These are phyloP conservation scores for Prunella strophiata DNA, from an alignment of 2,797 vertebrate genomes.

Conservation along the genomic window DNA sequence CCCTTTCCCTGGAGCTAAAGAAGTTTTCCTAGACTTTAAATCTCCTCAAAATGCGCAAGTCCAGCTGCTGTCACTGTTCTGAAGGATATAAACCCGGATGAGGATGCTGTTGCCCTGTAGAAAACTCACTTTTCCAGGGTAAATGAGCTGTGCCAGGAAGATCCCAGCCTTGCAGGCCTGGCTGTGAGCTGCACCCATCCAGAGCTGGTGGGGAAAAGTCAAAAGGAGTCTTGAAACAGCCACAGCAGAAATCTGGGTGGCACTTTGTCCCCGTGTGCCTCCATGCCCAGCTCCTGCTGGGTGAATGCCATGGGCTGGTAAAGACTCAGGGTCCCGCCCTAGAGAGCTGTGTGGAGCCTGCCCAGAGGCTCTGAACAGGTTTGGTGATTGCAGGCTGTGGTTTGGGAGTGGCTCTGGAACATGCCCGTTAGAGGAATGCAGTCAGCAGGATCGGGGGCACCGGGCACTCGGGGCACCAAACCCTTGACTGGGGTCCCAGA, in stretches of 20 bases:
- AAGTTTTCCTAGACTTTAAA: not conserved
- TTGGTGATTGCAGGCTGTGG: not conserved
- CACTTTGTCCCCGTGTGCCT: not conserved
- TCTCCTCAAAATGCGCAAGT: not conserved
- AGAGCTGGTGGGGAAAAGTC: not conserved
- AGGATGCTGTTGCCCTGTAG: not conserved
- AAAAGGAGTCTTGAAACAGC: not conserved
- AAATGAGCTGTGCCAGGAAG: not conserved
- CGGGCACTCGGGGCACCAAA: not conserved
- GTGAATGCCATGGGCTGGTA: not conserved
- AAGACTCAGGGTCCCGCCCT: not conserved
- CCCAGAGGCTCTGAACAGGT: not conserved
- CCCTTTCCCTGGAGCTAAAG: not conserved
- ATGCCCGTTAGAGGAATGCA: not conserved
- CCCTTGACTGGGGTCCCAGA: rapidly evolving
- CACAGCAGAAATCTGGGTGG: not conserved
- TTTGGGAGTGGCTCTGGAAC: not conserved
- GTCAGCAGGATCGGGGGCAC: not conserved
- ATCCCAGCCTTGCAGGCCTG: not conserved
- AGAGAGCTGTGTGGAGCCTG: not conserved
- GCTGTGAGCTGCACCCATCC: not conserved
- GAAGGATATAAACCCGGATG: not conserved
- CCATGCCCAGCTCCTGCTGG: rapidly evolving
- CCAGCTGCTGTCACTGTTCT: not conserved
- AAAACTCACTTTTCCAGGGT: not conserved